Conservation (phyloP, 2,797 vertebrate genomes). For the Orientallactaga sibirica region DNA sequence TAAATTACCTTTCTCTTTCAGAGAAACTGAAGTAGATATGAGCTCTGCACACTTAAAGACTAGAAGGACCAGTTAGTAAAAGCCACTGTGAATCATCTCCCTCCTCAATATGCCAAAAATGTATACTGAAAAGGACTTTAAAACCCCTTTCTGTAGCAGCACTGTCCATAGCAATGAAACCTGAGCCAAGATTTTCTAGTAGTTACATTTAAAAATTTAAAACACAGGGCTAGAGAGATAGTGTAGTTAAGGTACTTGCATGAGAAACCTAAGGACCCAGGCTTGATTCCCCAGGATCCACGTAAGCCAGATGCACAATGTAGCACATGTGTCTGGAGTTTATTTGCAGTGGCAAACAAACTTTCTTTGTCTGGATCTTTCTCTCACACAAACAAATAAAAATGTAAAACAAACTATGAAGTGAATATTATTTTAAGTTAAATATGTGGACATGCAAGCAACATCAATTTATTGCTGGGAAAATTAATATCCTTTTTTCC, state of each 20-base stretch:
- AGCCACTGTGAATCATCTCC: constrained; percentile 50
- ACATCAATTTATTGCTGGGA: constrained; percentile 34
- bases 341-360: no score
- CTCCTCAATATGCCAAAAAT: constrained; percentile 33
- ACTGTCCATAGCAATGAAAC: background rate
- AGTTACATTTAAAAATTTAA: background rate
- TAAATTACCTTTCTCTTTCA: constrained; percentile 25
- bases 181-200: constrained; percentile 38
- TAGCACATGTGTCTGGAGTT: no score
- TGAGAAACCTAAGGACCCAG: no score
- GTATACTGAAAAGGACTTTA: background rate
- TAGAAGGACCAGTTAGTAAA: constrained; percentile 62
- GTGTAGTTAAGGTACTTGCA: no score
- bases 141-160: background rate
- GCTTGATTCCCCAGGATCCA: no score
- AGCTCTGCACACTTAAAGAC: constrained; percentile 31
- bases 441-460: constrained; percentile 34
- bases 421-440: constrained; percentile 56
- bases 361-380: no score
- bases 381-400: no score
- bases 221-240: background rate
- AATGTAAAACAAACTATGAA: no score
- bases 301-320: no score
- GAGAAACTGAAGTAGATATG: constrained; percentile 61
- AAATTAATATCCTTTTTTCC: constrained; percentile 18